These are phyloP conservation scores for Drosophila eugracilis DNA, from an alignment of 1,140 invertebrate genomes.

Conservation along the genomic window DNA sequence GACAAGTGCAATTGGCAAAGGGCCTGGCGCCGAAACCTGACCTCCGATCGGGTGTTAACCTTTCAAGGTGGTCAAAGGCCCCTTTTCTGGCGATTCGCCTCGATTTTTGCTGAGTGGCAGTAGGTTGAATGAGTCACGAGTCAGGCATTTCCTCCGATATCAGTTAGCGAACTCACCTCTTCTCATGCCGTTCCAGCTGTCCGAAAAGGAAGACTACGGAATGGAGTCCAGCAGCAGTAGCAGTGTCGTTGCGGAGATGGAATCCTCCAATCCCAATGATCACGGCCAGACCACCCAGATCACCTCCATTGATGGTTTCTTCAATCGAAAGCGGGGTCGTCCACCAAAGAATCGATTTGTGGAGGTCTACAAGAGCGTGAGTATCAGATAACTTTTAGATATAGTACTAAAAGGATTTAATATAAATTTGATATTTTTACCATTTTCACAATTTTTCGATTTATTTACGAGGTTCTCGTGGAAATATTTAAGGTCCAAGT, in stretches of 20 bases:
- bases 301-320: conserved; percentile 85
- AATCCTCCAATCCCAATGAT: background rate
- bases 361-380: conserved; percentile 93
- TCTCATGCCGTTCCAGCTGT: conserved; percentile 5
- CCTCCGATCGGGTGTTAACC: conserved; percentile 48
- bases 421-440: background rate
- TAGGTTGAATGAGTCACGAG: conserved; percentile 21
- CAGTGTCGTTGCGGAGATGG: conserved; percentile 30
- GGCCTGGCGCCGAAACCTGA: conserved; percentile 58
- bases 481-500: background rate
- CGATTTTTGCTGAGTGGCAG: conserved; percentile 44
- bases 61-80: conserved; percentile 56
- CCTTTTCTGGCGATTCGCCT: conserved; percentile 16
- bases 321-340: conserved; percentile 94
- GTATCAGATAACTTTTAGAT: too few species aligned
- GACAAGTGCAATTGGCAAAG: conserved; percentile 8
- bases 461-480: conserved; percentile 7
- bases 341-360: conserved; percentile 97
- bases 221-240: conserved; percentile 43
- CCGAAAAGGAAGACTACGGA: conserved; percentile 8
- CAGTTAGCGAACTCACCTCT: background rate
- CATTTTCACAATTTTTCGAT: background rate
- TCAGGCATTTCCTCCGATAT: conserved; percentile 28
- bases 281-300: conserved; percentile 64
- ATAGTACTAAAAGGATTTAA: too few species aligned